Conservation (phyloP, 2,113 vertebrate species). For the Morone chrysops region DNA sequence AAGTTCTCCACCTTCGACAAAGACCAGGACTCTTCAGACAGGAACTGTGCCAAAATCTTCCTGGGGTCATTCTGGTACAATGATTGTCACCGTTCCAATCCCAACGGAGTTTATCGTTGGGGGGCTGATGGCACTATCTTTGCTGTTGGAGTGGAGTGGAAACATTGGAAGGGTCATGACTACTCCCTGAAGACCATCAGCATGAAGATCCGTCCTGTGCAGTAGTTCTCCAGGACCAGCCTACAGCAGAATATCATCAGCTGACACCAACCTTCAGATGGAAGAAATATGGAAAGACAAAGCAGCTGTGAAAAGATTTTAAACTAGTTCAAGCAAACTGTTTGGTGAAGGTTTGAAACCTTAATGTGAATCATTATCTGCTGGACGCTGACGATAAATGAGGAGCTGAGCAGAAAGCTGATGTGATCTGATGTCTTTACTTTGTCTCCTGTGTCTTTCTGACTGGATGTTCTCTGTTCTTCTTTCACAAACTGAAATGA, state of each 20-base stretch:
- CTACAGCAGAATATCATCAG: background rate
- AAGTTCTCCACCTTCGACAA: constrained; percentile 39
- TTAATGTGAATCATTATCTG: too few relatives aligned
- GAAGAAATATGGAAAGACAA: too few relatives aligned
- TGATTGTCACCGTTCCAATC: rapidly evolving
- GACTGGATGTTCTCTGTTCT: too few relatives aligned
- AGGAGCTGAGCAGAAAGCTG: too few relatives aligned
- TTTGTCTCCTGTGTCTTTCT: too few relatives aligned
- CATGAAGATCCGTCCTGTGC: constrained; percentile 53
- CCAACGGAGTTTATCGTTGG: constrained; percentile 57
- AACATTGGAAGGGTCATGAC: rapidly evolving
- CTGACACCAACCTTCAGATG: background rate
- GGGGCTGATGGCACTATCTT: rapidly evolving
- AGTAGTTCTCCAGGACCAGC: constrained; percentile 19
- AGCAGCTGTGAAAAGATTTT: too few relatives aligned
- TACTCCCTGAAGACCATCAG: constrained; percentile 59
- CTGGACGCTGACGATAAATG: too few relatives aligned
- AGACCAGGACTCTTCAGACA: background rate
- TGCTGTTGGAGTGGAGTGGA: background rate
- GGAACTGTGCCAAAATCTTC: background rate
- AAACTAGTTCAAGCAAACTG: too few relatives aligned
- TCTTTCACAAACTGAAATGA: too few relatives aligned
- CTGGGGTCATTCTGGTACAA: constrained; percentile 46
- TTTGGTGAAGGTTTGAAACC: too few relatives aligned
- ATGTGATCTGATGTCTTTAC: too few relatives aligned